Evolutionary conservation across 2,113 vertebrate species (phyloP).

Genomic region (Siniperca chuatsi): DNA sequence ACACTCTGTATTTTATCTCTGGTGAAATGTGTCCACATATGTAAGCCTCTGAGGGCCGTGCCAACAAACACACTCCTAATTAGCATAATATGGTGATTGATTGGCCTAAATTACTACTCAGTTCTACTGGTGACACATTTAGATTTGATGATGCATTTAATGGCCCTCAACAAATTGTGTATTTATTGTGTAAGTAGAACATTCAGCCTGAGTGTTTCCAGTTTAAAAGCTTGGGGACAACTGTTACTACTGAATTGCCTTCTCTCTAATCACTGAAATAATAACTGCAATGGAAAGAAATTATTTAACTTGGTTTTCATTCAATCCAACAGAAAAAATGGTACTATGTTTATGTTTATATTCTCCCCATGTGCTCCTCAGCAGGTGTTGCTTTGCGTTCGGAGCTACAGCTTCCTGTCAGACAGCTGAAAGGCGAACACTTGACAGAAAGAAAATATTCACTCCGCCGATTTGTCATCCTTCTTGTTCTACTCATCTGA

Average conservation of each 20-base stretch:
- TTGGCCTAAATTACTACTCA: conserved; percentile 41
- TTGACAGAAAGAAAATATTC: conserved; percentile 65
- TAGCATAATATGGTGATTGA: conserved; percentile 43
- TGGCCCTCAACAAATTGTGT: conserved; percentile 18
- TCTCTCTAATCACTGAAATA: conserved; percentile 21
- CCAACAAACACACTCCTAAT: conserved; percentile 17
- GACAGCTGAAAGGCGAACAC: conserved; percentile 59
- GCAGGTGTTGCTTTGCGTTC: conserved; percentile 58
- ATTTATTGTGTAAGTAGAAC: conserved; percentile 33
- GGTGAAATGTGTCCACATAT: background rate
- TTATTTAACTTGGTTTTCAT: background rate
- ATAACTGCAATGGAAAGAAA: background rate
- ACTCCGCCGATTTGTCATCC: conserved; percentile 66
- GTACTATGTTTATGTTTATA: conserved; percentile 47
- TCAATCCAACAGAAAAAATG: conserved; percentile 33
- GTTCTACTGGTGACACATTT: conserved; percentile 47
- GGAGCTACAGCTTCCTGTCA: conserved; percentile 46
- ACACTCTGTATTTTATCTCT: conserved; percentile 22
- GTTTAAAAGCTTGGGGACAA: conserved; percentile 23
- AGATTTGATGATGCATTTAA: conserved; percentile 49
- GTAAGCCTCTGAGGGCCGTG: conserved; percentile 7
- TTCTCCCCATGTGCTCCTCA: conserved; percentile 28
- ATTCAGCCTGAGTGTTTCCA: background rate
- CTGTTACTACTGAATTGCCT: background rate
- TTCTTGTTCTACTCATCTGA: conserved; percentile 65